Conservation (phyloP, 64 coral and sea anemone species). For the Catalaphyllia jardinei region DNA sequence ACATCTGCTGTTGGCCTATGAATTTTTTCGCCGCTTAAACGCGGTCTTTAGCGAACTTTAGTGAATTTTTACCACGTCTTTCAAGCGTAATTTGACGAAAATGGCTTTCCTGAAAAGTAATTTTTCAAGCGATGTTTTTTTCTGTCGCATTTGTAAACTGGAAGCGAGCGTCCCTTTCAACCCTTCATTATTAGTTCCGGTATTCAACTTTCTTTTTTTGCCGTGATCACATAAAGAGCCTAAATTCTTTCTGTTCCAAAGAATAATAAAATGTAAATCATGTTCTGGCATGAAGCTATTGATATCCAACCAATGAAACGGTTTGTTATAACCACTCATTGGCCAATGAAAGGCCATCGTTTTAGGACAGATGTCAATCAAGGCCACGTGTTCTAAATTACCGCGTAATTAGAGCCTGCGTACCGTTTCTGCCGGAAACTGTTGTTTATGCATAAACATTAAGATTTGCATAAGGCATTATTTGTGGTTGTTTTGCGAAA, state of each 20-base stretch:
- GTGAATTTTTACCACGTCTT: constrained; percentile 68
- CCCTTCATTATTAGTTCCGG: constrained; percentile 71
- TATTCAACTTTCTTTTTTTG: constrained; percentile 62
- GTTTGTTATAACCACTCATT: constrained; percentile 28
- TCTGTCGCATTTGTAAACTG: constrained; percentile 56
- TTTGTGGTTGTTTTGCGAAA: constrained; percentile 53
- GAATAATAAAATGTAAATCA: constrained; percentile 83
- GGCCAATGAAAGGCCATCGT: constrained; percentile 76
- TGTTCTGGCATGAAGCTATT: constrained; percentile 89
- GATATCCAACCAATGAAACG: constrained; percentile 67
- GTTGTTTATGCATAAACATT: constrained; percentile 86
- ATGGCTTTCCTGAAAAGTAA: constrained; percentile 59
- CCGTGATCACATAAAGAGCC: constrained; percentile 56
- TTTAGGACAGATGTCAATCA: constrained; percentile 91
- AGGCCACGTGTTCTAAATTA: constrained; percentile 97
- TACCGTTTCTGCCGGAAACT: constrained; percentile 94
- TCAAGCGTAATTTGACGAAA: constrained; percentile 42
- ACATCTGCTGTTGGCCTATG: neutral
- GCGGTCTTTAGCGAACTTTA: constrained; percentile 46
- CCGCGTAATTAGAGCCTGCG: constrained; percentile 93
- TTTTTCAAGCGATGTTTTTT: constrained; percentile 50
- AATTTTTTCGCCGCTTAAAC: constrained; percentile 31
- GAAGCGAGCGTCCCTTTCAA: constrained; percentile 45
- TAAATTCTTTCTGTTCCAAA: constrained; percentile 70
- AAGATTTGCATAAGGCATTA: constrained; percentile 88